A percentile compares a stretch with the other conserved stretches of the same genome.
These are phyloP conservation scores for Orestias chungarensis DNA, from an alignment of 2,797 vertebrate genomes.

Conservation along the genomic window DNA sequence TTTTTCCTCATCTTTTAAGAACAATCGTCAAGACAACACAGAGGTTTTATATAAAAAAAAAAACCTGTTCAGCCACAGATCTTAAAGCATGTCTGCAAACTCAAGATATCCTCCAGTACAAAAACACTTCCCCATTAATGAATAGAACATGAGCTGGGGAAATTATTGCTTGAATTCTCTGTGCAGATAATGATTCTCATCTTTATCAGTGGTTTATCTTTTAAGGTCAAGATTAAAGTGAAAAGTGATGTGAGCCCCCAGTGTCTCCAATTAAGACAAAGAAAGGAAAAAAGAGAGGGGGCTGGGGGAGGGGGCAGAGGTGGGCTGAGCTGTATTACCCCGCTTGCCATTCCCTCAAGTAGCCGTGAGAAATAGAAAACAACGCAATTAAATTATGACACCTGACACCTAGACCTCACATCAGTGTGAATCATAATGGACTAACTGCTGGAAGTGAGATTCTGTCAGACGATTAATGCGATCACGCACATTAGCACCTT, in stretches of 20 bases:
- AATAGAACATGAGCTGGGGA: constrained; percentile 74
- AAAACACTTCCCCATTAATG: constrained; percentile 73
- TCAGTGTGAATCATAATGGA: constrained; percentile 83
- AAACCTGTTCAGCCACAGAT: constrained; percentile 57
- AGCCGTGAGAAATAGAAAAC: constrained; percentile 80
- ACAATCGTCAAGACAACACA: constrained; percentile 54
- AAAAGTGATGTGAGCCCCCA: constrained; percentile 81
- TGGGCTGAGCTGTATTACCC: constrained; percentile 68
- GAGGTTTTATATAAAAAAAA: constrained; percentile 61
- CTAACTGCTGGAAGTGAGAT: constrained; percentile 80
- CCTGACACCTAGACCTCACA: constrained; percentile 84
- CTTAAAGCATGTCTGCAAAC: constrained; percentile 68
- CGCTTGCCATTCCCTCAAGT: constrained; percentile 71
- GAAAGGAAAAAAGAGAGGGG: constrained; percentile 42
- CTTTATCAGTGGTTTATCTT: constrained; percentile 85
- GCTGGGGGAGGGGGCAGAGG: constrained; percentile 51
- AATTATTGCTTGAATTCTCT: constrained; percentile 78
- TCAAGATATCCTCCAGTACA: constrained; percentile 73
- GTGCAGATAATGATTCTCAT: constrained; percentile 83
- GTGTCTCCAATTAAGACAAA: constrained; percentile 80
- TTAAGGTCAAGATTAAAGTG: constrained; percentile 85
- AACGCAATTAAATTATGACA: constrained; percentile 88
- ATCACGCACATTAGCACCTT: constrained; percentile 80
- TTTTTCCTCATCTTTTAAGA: constrained; percentile 36
- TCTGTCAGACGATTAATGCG: constrained; percentile 81